Base-by-base conservation (phyloP, 2,888 invertebrate species). In the Ernsta delagoae region DNA sequence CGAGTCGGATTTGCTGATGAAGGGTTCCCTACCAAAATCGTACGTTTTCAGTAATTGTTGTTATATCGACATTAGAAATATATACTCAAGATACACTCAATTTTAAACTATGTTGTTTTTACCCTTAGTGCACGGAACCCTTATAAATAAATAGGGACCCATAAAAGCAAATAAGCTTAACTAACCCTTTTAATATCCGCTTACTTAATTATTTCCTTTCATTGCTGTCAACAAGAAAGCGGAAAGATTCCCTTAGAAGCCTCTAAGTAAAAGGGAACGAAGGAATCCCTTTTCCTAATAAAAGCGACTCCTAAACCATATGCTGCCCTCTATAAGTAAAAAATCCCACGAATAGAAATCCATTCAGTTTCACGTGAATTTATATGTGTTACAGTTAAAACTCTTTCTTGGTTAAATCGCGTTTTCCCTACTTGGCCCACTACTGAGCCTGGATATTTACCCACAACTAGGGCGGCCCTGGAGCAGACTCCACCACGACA, bases 351-450 rank as follows among this genome's bases (percentile, higher is more conserved):
- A 57, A 24, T 48, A 57, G 62, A 41, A 68, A 68, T 62, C 67
- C 61, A n/a, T 50, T 48, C 24, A 56, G 67, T 50, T 59, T 62
- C 59, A 63, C 67, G 43, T 61, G 72, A 70, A 71, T 65, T 59
- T 53, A 73, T 72, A 69, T 70, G 72, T 68, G 36, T 36, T 3
- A 36, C 36, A 36, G 36, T 36, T 5, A 36, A 36, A 3, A 36
- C 36, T 5, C 36, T 3, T 3, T 36, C 83, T 83, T 82, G 88
- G 87, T 88, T 83, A 88, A 86, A 88, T 88, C 80, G 78, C 85
- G 36, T 36, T 36, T 36, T n/a, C n/a, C n/a, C n/a, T n/a, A n/a
- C n/a, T n/a, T n/a, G n/a, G n/a, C n/a, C n/a, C n/a, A n/a, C n/a
- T n/a, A n/a, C n/a, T n/a, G n/a, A n/a, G n/a, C n/a, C n/a, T n/a